Evolutionary conservation across 1,140 invertebrate genomes (phyloP), one percentile per base, ranked within the genome.

Genomic region (Trachymyrmex cornetzi): DNA sequence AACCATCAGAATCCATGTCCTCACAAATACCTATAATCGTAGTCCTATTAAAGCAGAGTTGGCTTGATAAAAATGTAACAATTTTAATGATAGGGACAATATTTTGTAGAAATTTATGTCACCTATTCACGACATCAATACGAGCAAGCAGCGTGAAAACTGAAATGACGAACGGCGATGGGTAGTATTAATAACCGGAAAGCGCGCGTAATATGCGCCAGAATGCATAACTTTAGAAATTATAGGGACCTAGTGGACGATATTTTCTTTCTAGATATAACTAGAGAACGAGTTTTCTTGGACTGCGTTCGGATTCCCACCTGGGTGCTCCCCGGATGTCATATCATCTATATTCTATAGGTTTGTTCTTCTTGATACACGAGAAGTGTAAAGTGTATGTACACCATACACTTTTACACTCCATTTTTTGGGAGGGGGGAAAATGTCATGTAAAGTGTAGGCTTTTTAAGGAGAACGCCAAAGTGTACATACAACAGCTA

Each of bases 1-100:
- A 94, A 87, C 95, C 94, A 24, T 95, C 95, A 63, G 71, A 50
- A 63, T 85, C 38, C 89, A 90, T 90, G 12, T 80, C 12, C 7
- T 11, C 9, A 22, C 24, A 2, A 1, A 24, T 24, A 7, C 5
- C 30, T 34, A 48, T 1, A 16, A 0, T 48, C 6, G 22, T 48
- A 4, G 5, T 1, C 22, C 38, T 44, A 6, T 3, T 6, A 66
- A 67, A 67, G 19, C 4, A n/a, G 7, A 34, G 19, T 38, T 22
- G 27, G 3, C 27, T 34, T 19, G n/a, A 66, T 38, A 12, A 38
- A 2, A 66, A 38, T 38, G 19, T n/a, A 1, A 44, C 4, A n/a
- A 38, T 44, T 19, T 67, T 22, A 66, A 44, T n/a, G 3, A 38
- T 38, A 44, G n/a, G 22, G 0, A 9, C 11, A 38, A 66, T n/a